Evolutionary conservation across 2,113 vertebrate species (phyloP).

Genomic region (Ceratotherium simum): DNA sequence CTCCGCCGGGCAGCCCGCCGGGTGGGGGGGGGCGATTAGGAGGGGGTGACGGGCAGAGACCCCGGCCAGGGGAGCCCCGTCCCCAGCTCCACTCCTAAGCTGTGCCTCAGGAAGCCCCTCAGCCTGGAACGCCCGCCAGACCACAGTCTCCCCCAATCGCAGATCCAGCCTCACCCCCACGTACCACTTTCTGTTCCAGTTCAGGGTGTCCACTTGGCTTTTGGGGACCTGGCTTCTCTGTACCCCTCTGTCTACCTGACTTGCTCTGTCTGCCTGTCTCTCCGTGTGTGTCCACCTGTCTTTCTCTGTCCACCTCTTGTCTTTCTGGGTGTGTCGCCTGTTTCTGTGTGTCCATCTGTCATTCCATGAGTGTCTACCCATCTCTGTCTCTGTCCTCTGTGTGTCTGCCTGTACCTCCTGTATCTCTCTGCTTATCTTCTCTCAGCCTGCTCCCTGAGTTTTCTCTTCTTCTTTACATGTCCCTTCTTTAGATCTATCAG

Average conservation of each 20-base stretch:
- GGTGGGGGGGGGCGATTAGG: slow-evolving; percentile 78
- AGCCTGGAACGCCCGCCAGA: neutral
- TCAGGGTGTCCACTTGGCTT: neutral
- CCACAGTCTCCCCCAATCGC: neutral
- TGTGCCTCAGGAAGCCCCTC: neutral
- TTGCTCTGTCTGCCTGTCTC: neutral
- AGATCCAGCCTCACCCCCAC: neutral
- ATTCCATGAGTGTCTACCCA: neutral
- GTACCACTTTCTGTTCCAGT: neutral
- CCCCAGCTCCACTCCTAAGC: slow-evolving; percentile 31
- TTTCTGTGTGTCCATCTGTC: neutral
- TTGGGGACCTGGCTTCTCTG: neutral
- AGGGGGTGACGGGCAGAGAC: slow-evolving; percentile 72
- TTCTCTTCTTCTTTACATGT: neutral
- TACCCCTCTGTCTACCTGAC: neutral
- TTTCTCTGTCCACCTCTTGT: slow-evolving; percentile 36
- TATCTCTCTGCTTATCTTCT: neutral
- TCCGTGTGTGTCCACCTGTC: neutral
- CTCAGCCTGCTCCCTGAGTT: neutral
- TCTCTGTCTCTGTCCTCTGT: neutral
- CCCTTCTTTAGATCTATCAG: neutral
- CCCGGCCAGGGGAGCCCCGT: slow-evolving; percentile 1
- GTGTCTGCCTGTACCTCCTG: neutral
- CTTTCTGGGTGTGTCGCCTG: neutral
- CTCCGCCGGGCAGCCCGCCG: slow-evolving; percentile 90